phyloP scores from a whole-genome alignment of 2,797 vertebrate genomes.

The Syndactyla subalaris region DNA sequence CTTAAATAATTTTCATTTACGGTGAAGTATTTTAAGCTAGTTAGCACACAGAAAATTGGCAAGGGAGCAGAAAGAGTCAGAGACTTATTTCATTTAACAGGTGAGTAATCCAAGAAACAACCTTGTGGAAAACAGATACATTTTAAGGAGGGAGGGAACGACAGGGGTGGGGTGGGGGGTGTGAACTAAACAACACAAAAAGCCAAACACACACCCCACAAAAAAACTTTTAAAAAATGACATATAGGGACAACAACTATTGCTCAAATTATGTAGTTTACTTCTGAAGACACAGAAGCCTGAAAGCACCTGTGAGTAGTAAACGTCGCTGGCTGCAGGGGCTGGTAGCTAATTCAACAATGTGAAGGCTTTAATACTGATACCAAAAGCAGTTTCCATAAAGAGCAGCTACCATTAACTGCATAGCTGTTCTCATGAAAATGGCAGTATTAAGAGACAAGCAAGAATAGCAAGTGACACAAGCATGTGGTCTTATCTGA shows the following conservation, averaged over 20 bases:
- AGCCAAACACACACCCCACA: background rate
- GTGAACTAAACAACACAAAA: background rate
- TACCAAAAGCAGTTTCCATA: background rate
- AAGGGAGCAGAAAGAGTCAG: background rate
- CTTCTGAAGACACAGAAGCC: background rate
- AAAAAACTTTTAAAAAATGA: background rate
- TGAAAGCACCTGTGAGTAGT: background rate
- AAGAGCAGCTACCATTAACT: background rate
- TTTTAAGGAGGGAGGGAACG: too few relatives aligned
- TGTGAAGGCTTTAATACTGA: background rate
- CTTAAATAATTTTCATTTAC: background rate
- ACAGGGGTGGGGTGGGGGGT: too few relatives aligned
- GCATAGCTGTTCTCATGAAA: background rate
- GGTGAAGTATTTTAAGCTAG: background rate
- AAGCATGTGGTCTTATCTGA: background rate
- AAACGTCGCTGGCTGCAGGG: background rate
- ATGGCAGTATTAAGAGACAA: background rate
- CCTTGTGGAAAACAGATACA: background rate
- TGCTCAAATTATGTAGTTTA: background rate
- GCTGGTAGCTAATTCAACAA: background rate
- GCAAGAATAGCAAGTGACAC: background rate
- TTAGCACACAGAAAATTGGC: background rate
- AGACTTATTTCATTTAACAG: background rate
- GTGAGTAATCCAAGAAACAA: background rate
- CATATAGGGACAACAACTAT: background rate